These are phyloP conservation scores for Polydrusus pterygomalis DNA, from an alignment of 2,888 invertebrate species.

Conservation along the genomic window DNA sequence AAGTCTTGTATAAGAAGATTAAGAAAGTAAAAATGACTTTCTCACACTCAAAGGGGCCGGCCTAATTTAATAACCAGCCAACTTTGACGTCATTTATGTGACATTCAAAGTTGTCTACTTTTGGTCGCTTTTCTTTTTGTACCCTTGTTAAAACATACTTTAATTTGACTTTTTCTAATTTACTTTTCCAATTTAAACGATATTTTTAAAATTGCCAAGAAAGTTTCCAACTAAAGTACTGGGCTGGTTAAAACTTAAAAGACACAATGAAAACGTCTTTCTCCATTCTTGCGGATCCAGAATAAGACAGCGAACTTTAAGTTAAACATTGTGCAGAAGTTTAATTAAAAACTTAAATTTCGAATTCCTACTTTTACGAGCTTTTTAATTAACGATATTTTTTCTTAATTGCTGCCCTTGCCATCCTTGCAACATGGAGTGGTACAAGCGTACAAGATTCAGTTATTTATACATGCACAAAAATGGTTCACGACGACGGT, in stretches of 20 bases:
- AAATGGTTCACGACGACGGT: no score
- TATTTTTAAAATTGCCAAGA: neutral
- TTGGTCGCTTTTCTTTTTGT: no score
- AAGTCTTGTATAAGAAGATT: no score
- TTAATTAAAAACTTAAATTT: slow-evolving; percentile 47
- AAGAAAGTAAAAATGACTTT: no score
- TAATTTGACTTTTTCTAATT: neutral
- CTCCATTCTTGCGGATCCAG: slow-evolving; percentile 23
- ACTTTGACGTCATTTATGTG: no score
- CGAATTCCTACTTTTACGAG: slow-evolving; percentile 35
- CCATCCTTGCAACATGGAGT: neutral
- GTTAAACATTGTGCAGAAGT: slow-evolving; percentile 49
- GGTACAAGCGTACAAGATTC: neutral
- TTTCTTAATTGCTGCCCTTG: slow-evolving; percentile 10
- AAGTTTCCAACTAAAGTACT: slow-evolving; percentile 19
- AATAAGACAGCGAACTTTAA: slow-evolving; percentile 32
- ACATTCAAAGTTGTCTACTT: no score
- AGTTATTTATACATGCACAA: neutral
- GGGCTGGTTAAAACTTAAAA: slow-evolving; percentile 14
- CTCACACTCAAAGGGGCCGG: no score
- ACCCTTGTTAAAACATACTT: no score
- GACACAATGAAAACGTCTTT: slow-evolving; percentile 24
- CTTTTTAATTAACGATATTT: slow-evolving; percentile 6
- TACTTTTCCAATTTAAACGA: neutral
- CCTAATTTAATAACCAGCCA: no score